Conservation (phyloP, 2,888 invertebrate genomes). For the Odontocerum albicorne region DNA sequence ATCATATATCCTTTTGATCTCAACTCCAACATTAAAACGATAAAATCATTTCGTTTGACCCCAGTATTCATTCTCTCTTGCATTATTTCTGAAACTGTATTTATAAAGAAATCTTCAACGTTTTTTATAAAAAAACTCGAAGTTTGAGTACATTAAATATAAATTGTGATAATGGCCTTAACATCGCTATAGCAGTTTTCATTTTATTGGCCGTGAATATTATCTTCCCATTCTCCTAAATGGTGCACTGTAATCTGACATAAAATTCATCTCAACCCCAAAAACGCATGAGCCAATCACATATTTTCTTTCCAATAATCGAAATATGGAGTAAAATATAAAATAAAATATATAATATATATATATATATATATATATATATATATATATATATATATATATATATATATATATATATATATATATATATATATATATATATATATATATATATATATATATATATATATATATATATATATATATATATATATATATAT, state of each 20-base stretch:
- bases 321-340: not conserved
- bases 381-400: no score
- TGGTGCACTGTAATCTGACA: constrained; percentile 16
- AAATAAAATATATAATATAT: no score
- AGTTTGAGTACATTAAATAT: constrained; percentile 5
- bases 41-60: constrained; percentile 25
- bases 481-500: no score
- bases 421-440: no score
- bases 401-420: no score
- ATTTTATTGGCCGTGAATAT: no score
- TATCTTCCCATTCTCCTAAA: constrained; percentile 25
- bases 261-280: constrained; percentile 37
- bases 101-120: constrained; percentile 27
- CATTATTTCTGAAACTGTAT: constrained; percentile 29
- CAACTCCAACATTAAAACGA: constrained; percentile 29
- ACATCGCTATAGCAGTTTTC: constrained; percentile 7
- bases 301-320: constrained; percentile 42
- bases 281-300: constrained; percentile 40
- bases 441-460: no score
- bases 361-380: no score
- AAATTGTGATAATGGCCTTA: constrained; percentile 4
- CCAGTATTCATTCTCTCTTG: constrained; percentile 24
- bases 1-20: constrained; percentile 18
- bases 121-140: constrained; percentile 39
- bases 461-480: no score